Conservation (phyloP, 1,140 invertebrate species). For the Diploscapter pachys region DNA sequence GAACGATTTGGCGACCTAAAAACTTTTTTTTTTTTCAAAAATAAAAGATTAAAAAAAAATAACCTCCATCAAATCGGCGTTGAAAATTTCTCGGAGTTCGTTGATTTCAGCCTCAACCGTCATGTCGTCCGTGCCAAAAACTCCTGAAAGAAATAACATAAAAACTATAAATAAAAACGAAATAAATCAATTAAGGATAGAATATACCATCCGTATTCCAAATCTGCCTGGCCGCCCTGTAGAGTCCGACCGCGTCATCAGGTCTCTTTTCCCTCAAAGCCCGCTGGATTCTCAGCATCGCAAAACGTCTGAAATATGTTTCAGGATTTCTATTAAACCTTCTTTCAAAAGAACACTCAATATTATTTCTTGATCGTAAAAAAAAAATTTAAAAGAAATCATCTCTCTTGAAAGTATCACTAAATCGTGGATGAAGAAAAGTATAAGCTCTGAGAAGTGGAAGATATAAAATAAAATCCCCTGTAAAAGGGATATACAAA, state of each 20-base stretch:
- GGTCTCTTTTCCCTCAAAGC: constrained; percentile 70
- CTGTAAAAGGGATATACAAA: no score
- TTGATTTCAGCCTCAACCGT: constrained; percentile 74
- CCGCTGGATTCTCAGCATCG: constrained; percentile 80
- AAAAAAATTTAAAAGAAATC: neutral
- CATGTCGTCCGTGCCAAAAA: constrained; percentile 73
- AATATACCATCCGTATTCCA: constrained; percentile 70
- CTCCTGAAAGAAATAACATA: constrained; percentile 55
- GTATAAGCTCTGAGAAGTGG: no score
- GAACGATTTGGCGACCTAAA: constrained; percentile 4
- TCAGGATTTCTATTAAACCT: no score
- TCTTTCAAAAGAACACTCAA: no score
- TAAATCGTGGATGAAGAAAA: no score
- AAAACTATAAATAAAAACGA: neutral
- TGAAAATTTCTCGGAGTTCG: constrained; percentile 69
- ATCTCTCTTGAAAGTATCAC: no score
- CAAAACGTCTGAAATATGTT: constrained; percentile 65
- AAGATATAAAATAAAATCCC: no score
- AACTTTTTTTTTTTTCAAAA: no score
- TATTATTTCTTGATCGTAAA: no score
- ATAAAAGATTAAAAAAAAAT: no score
- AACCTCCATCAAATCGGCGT: constrained; percentile 22
- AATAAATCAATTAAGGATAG: neutral
- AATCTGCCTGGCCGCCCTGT: constrained; percentile 78
- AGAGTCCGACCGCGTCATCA: constrained; percentile 74